Conservation (phyloP, 2,888 invertebrate species). For the Euclidia mi region DNA sequence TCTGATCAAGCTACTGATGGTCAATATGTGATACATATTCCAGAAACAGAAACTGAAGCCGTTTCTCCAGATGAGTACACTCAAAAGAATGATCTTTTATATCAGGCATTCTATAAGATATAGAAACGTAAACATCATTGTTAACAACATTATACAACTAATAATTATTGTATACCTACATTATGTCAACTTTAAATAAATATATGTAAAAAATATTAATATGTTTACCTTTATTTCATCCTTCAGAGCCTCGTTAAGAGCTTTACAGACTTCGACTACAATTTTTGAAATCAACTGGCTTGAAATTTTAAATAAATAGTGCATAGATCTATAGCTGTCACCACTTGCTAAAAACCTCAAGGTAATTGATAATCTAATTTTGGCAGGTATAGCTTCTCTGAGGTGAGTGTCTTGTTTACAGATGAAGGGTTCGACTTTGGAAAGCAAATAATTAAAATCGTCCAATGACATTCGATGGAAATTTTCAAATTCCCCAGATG, state of each 20-base stretch:
- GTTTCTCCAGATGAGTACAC: too few species aligned
- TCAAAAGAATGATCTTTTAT: too few species aligned
- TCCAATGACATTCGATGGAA: neutral
- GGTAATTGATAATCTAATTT: neutral
- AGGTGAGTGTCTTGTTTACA: neutral
- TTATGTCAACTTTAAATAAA: too few species aligned
- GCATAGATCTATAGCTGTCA: neutral
- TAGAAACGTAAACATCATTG: too few species aligned
- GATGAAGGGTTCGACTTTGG: neutral
- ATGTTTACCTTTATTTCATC: neutral
- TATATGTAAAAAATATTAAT: too few species aligned
- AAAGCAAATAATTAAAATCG: neutral
- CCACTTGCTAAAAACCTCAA: constrained; percentile 3
- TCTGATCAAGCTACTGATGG: too few species aligned
- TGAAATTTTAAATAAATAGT: neutral
- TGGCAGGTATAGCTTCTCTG: neutral
- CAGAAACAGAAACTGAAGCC: too few species aligned
- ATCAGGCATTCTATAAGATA: too few species aligned
- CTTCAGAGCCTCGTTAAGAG: neutral
- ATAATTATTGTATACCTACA: too few species aligned
- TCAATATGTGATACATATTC: too few species aligned
- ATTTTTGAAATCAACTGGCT: neutral
- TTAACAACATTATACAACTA: too few species aligned
- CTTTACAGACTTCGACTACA: neutral
- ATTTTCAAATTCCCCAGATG: too few species aligned